Evolutionary conservation across 2,888 invertebrate genomes (phyloP).

Genomic region (Plebejus argus): DNA sequence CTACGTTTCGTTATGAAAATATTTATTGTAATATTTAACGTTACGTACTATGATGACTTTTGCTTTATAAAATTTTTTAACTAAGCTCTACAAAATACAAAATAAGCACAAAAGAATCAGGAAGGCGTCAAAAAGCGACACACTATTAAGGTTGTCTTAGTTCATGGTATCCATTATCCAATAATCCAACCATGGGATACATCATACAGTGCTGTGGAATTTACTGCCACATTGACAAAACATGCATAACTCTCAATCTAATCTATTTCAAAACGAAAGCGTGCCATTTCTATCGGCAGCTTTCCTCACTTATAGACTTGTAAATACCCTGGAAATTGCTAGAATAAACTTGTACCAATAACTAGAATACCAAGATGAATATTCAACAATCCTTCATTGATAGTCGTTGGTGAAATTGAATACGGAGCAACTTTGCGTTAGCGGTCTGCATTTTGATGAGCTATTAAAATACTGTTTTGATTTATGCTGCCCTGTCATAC

Average conservation of each 20-base stretch:
- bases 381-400: constrained; percentile 20
- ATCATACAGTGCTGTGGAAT: too few species aligned
- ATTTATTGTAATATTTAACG: background rate
- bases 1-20: background rate
- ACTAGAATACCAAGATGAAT: constrained; percentile 17
- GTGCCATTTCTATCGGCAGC: constrained; percentile 7
- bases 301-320: constrained; percentile 21
- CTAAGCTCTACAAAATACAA: too few species aligned
- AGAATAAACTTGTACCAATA: constrained; percentile 21
- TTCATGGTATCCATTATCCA: too few species aligned
- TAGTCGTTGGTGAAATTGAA: constrained; percentile 23
- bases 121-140: too few species aligned
- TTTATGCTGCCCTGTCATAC: background rate
- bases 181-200: too few species aligned
- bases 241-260: background rate
- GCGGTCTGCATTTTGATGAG: constrained; percentile 27
- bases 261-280: background rate
- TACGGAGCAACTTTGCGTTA: constrained; percentile 5
- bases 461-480: constrained; percentile 6
- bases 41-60: too few species aligned
- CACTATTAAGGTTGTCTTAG: too few species aligned
- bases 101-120: too few species aligned
- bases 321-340: constrained; percentile 21
- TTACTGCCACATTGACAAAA: background rate
- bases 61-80: background rate